Conservation (phyloP, 2,797 vertebrate species). For the Glyptemys insculpta region DNA sequence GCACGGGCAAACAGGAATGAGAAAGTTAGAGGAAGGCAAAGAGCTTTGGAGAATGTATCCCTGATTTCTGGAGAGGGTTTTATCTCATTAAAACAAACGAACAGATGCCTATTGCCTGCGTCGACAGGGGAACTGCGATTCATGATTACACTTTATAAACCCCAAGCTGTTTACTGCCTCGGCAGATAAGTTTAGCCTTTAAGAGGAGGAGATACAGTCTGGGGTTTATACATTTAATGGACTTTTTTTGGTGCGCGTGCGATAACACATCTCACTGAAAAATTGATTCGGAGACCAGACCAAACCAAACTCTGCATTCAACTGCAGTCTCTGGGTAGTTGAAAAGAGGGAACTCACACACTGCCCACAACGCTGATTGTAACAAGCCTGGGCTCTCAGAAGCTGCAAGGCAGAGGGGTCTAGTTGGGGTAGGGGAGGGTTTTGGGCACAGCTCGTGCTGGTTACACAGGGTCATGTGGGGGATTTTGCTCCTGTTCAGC, state of each 20-base stretch:
- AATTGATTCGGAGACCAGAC: neutral
- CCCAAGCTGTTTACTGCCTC: slow-evolving; percentile 20
- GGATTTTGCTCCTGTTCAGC: neutral
- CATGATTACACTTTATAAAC: neutral
- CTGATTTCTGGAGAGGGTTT: slow-evolving; percentile 12
- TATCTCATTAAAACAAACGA: slow-evolving; percentile 45
- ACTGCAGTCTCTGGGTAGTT: neutral
- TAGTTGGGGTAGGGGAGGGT: neutral
- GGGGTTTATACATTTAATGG: neutral
- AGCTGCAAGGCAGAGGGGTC: neutral
- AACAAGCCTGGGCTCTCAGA: neutral
- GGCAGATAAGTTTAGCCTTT: slow-evolving; percentile 40
- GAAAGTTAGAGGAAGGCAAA: neutral
- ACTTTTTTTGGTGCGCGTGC: accelerated
- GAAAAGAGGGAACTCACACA: neutral
- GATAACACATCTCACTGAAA: neutral
- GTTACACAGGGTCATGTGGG: neutral
- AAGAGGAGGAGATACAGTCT: slow-evolving; percentile 12
- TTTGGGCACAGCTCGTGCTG: neutral
- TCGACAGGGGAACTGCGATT: neutral
- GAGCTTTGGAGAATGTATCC: neutral
- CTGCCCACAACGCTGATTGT: accelerated
- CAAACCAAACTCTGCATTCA: accelerated
- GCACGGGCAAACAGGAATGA: accelerated
- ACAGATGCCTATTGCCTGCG: neutral